Base-by-base conservation (phyloP, 2,113 vertebrate species). In the Falco punctatus region DNA sequence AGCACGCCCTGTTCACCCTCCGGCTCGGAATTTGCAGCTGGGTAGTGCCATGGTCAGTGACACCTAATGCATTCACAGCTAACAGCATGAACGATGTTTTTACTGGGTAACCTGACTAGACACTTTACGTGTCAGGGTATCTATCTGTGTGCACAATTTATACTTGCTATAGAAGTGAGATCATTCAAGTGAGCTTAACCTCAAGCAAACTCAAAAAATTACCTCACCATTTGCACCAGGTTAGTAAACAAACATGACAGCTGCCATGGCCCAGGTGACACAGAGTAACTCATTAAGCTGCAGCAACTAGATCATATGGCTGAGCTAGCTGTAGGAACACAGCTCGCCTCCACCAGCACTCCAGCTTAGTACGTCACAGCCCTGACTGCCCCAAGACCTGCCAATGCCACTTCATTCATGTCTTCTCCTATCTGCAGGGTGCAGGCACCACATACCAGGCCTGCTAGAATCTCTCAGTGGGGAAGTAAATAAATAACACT, bases 221-320 rank as follows among this genome's bases (percentile, higher is more conserved):
- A 65, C 66, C 59, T 72, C 86, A 30, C 1, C 1, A 0, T 77
- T 58, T 86, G 62, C 7, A 1, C n/a, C 88, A 90, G 62, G 71
- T 82, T 77, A 80, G 88, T 65, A 82, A 92, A 86, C 65, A 83
- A 86, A 90, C 35, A 13, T 6, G 88, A 86, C 82, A 92, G 67
- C 58, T 90, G 79, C 86, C 67, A 16, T 0, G 33, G 86, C 67
- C 42, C 9, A 3, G 42, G 52, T 73, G 79, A 73, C 88, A 49
- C 0, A 0, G 28, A 78, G 21, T 44, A 89, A 93, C 71, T 52
- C 52, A n/a, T 16, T 57, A 23, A 74, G 52, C 64, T 38, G 42
- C 84, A 72, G 79, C 38, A 65, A 48, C 33, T 28, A 7, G 23
- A 90, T 59, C 19, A 44, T 9, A 38, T 0, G 0, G 52, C 57